Evolutionary conservation across 2,888 invertebrate species (phyloP), one percentile per base, ranked within the genome.

Genomic region (Shargacucullia verbasci): DNA sequence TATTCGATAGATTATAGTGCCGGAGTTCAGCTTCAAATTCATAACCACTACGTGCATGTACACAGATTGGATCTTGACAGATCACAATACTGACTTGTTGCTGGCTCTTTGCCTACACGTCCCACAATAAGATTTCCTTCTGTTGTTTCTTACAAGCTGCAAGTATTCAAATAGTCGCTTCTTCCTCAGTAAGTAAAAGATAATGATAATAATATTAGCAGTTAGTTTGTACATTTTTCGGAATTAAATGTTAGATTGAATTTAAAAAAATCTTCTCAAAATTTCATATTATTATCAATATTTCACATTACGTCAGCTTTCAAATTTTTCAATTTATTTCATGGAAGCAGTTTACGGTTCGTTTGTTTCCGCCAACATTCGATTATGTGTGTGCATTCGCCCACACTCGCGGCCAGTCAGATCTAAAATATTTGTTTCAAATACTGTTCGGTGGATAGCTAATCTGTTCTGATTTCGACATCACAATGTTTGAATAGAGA

Each of bases 391-490:
- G 35, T 70, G 40, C 47, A 52, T 14, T 55, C 60, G 43, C 57
- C 43, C 40, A 46, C 53, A 48, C 41, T 31, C 20, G 50, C 33
- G 45, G 52, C 37, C 72, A 70, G 74, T 73, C 71, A 56, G 52
- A 72, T 73, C 67, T 66, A 67, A 72, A 81, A 77, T 74, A 73
- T 79, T 76, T 62, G 59, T 69, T 58, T 61, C 47, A 52, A 44
- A 67, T 27, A 53, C 48, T 59, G 38, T 53, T 27, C 27, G 57
- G 48, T 66, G 55, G 43, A 54, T 44, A 71, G 70, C 63, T 80
- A 75, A 80, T 78, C 78, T 66, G 49, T 48, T 52, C 58, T 65
- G 75, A 68, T 70, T 66, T 63, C 50, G 46, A 52, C 55, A 60
- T 60, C 53, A 41, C 47, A 58, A 43, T 43, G 49, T 64, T 70